These are phyloP conservation scores for Uromys caudimaculatus DNA, from an alignment of 2,797 vertebrate genomes.

Conservation along the genomic window DNA sequence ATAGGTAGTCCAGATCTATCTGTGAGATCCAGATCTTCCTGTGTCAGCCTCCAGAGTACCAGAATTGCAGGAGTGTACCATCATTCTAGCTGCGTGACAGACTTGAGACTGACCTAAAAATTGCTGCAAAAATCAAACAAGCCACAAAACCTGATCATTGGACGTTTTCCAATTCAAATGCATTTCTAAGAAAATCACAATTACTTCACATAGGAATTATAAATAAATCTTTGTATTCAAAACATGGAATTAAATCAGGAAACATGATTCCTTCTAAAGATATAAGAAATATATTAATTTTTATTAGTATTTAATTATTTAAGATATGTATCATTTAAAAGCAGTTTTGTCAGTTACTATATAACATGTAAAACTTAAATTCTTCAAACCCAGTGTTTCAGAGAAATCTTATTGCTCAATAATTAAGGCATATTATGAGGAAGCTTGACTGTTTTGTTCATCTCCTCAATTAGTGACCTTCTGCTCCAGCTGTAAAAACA, in stretches of 20 bases:
- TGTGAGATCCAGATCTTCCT: neutral
- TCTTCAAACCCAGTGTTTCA: neutral
- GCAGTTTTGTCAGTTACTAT: neutral
- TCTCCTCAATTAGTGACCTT: neutral
- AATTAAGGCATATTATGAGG: neutral
- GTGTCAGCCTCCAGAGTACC: neutral
- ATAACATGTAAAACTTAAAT: neutral
- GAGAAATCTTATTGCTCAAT: neutral
- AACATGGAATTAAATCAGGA: neutral
- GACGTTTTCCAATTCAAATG: neutral
- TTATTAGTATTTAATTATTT: neutral
- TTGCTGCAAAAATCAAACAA: neutral
- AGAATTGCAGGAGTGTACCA: neutral
- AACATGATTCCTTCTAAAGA: neutral
- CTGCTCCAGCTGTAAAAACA: neutral
- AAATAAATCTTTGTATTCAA: slow-evolving; percentile 33
- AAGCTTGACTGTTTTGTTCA: neutral
- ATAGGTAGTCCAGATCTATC: neutral
- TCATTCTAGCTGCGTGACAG: neutral
- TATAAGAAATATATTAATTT: neutral
- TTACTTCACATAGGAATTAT: neutral
- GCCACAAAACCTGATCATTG: neutral
- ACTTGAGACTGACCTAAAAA: neutral
- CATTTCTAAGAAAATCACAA: neutral
- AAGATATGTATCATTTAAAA: neutral